These are phyloP conservation scores for Bombus pascuorum DNA, from an alignment of 1,140 invertebrate species.

Conservation along the genomic window DNA sequence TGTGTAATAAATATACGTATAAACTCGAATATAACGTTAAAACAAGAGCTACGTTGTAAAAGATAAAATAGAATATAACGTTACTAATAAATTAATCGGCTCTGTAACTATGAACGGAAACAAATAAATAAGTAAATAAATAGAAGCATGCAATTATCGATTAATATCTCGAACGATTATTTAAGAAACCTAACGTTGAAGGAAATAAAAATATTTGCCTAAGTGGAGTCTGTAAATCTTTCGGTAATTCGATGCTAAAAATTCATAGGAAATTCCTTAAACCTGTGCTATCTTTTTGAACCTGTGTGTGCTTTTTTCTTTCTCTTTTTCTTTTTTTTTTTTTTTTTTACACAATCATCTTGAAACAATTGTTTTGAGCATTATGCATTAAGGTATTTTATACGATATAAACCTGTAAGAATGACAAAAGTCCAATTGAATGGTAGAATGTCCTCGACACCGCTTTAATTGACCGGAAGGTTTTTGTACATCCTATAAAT, in stretches of 20 bases:
- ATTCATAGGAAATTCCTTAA: too few species aligned
- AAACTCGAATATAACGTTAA: not conserved
- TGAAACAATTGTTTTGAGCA: conserved; percentile 1
- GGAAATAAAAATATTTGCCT: too few species aligned
- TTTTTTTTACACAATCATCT: too few species aligned
- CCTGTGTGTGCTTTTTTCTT: too few species aligned
- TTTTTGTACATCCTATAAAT: conserved; percentile 80
- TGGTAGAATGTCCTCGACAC: not conserved
- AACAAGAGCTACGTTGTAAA: not conserved
- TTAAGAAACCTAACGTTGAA: not conserved
- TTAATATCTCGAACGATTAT: not conserved
- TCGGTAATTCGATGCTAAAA: too few species aligned
- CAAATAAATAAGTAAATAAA: conserved; percentile 37
- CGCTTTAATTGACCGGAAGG: conserved; percentile 64
- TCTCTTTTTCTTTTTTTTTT: too few species aligned
- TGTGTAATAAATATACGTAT: not conserved
- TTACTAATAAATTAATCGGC: not conserved
- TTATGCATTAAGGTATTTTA: not conserved
- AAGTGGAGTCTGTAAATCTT: too few species aligned
- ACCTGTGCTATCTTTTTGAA: too few species aligned
- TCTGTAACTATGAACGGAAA: not conserved
- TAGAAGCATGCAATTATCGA: not conserved
- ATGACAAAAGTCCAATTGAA: not conserved
- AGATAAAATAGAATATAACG: conserved; percentile 12
- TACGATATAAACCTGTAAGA: too few species aligned